A percentile compares a stretch with the other conserved stretches of the same genome.
Evolutionary conservation across 2,888 invertebrate species (phyloP).

Genomic region (Podabrus alpinus): DNA sequence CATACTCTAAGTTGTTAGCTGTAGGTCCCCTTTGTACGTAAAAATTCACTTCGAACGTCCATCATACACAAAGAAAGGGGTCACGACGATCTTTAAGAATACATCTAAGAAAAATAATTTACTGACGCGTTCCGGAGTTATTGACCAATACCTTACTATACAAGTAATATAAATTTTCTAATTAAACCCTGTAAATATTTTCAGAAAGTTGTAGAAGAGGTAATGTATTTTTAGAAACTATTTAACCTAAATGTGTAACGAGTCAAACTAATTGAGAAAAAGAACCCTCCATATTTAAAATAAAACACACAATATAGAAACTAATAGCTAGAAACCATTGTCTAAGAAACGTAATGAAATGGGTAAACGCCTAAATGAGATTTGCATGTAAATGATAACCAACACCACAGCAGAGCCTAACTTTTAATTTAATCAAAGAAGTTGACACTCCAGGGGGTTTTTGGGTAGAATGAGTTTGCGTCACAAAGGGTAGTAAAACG

Average conservation of each 20-base stretch:
- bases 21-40: no score
- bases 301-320: not conserved
- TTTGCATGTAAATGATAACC: constrained; percentile 53
- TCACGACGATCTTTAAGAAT: no score
- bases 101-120: no score
- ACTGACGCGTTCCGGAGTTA: no score
- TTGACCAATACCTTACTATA: no score
- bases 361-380: constrained; percentile 55
- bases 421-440: constrained; percentile 61
- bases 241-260: not conserved
- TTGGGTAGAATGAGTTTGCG: constrained; percentile 48
- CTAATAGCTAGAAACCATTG: not conserved
- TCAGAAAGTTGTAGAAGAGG: not conserved
- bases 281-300: not conserved
- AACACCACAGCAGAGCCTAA: constrained; percentile 50
- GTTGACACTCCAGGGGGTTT: constrained; percentile 57
- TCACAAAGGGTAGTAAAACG: constrained; percentile 34
- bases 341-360: constrained; percentile 46
- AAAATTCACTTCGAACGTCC: no score
- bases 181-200: no score
- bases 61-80: no score
- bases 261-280: not conserved
- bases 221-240: not conserved
- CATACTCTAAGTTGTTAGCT: no score
- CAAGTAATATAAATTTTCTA: no score